Base-by-base conservation (phyloP, 2,113 vertebrate species). In the Pseudorhombus dupliciocellatus region DNA sequence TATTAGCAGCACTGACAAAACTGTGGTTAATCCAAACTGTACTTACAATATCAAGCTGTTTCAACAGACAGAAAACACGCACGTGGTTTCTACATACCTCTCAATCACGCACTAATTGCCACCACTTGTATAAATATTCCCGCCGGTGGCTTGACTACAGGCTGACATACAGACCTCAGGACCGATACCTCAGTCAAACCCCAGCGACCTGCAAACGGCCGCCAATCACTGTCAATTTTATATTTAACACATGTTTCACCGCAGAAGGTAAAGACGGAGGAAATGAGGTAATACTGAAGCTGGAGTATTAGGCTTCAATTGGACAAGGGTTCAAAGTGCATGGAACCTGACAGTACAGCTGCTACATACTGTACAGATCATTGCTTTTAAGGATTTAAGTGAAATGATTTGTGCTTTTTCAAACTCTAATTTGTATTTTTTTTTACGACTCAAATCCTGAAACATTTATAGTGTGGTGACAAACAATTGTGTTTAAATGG, bases 71-170 rank as follows among this genome's bases (percentile, higher is more conserved):
- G 30, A 66, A 66, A 30, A 60, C 8, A 58, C 25, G 58, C 48
- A 79, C 5, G 56, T 6, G 11, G 10, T 81, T 57, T 70, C 80
- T 79, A 40, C 66, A 80, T 73, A 85, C 67, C 72, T 80, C 69
- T 82, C 72, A 75, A 65, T 80, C 57, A 67, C 46, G 52, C 28
- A 57, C 46, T 86, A 87, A 89, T 80, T 83, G 80, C 40, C 51
- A 3, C 74, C 84, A 84, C 82, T 83, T 91, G 87, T 87, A 83
- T 67, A 88, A 88, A 89, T 83, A 88, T 42, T 50, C 55, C 44
- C 30, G 66, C 51, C 54, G 61, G 66, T 80, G 79, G 64, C 67
- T 84, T 56, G 60, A 88, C 60, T 74, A 40, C 58, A 71, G 40
- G n/a, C 77, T 48, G 62, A 83, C 51, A 80, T 50, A 66, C 46